Evolutionary conservation across 2,113 vertebrate genomes (phyloP).

Genomic region (Coptodon rendalli): DNA sequence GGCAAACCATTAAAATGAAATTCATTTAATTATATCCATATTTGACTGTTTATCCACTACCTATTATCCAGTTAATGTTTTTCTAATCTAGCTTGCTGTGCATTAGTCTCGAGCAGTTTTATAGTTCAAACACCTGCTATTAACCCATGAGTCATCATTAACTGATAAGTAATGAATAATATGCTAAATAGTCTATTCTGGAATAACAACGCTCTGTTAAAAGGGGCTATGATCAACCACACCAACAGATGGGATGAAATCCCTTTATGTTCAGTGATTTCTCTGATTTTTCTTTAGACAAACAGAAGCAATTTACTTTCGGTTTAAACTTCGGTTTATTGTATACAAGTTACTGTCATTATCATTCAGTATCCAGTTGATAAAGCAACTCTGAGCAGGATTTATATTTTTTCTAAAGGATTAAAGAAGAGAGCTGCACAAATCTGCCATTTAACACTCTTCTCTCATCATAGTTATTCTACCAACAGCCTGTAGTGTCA

Average conservation of each 20-base stretch:
- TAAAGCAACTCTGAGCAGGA: neutral
- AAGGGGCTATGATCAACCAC: neutral
- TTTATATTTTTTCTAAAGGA: neutral
- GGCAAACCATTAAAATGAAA: neutral
- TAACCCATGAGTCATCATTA: neutral
- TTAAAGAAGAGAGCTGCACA: neutral
- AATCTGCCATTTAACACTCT: neutral
- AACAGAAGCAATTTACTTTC: neutral
- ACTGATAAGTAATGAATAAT: neutral
- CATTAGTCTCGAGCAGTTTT: neutral
- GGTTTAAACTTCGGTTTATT: neutral
- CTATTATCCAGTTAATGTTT: neutral
- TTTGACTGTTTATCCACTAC: neutral
- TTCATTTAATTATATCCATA: neutral
- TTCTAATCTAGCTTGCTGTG: neutral
- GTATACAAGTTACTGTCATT: neutral
- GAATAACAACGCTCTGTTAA: neutral
- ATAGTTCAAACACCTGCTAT: neutral
- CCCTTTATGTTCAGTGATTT: neutral
- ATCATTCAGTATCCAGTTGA: neutral
- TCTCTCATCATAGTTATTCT: neutral
- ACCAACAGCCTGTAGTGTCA: neutral
- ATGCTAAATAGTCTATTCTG: neutral
- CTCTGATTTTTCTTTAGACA: neutral
- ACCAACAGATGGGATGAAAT: neutral